Evolutionary conservation across 2,797 vertebrate species (phyloP), one percentile per base, ranked within the genome.

Genomic region (Ambastaia sidthimunki): DNA sequence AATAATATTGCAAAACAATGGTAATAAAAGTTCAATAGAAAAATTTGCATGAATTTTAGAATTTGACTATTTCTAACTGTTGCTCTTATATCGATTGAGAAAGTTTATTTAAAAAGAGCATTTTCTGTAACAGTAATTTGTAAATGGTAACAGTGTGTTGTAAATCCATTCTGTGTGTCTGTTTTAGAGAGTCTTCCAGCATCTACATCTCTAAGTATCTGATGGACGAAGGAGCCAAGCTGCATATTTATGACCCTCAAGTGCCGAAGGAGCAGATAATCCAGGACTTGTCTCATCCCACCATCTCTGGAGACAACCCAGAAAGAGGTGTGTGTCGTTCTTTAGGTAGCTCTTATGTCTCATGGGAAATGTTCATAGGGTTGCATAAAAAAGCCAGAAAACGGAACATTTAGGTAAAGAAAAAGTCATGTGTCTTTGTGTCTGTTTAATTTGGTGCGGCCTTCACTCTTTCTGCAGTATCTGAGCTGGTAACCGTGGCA

Each of bases 171-270:
- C 11, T 37, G 18, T 16, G 3, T 76, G 31, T 44, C 41, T 81
- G 21, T 89, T 44, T 82, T 87, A 99, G 98, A 89, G 98, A 99
- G 90, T 99, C 98, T 0, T 99, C 98, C 81, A 99, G 97, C 88
- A 99, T 99, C 89, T 98, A 99, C 89, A 98, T 99, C 83, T 97
- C 97, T 55, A 98, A 98, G 84, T 99, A 99, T 82, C 92, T 99
- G 89, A 95, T 99, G 98, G 98, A 99, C 50, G 98, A 99, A 89
- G 98, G 98, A 4, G 98, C 98, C 73, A 96, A 96, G 76, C 93
- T 99, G 77, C 96, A 98, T 84, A 98, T 99, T 87, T 99, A 96
- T 57, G 98, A 99, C 80, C 98, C 98, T 15, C 98, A 99, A 92
- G 98, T 99, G 76, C 92, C 94, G 2, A 96, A 95, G 86, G 94